A percentile compares a stretch with the other conserved stretches of the same genome.
phyloP scores from a whole-genome alignment of 2,797 vertebrate species.

The Tamandua tetradactyla region DNA sequence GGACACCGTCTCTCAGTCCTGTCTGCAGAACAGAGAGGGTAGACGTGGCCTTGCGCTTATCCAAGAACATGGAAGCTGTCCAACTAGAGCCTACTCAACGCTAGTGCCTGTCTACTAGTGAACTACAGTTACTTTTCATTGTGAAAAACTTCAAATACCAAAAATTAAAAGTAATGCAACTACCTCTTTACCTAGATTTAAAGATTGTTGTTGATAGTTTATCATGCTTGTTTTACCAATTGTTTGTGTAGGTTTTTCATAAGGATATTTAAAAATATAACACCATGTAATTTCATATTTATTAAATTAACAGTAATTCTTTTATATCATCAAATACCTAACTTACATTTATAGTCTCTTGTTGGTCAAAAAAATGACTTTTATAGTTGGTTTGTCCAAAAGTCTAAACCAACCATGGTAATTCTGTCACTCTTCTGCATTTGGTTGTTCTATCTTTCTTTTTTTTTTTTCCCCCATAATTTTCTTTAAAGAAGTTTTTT shows the following conservation, averaged over 20 bases:
- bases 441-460: not conserved
- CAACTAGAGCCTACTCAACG: not conserved
- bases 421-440: not conserved
- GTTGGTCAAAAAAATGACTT: not conserved
- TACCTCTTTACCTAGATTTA: not conserved
- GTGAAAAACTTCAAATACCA: not conserved
- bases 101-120: not conserved
- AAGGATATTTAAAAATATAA: not conserved
- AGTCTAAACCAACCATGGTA: not conserved
- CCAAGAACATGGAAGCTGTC: not conserved
- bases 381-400: not conserved
- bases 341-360: not conserved
- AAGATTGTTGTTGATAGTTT: not conserved
- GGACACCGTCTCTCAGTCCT: accelerated
- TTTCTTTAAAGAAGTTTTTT: not conserved
- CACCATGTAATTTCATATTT: not conserved
- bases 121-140: not conserved
- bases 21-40: not conserved
- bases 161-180: not conserved
- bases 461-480: not conserved
- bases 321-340: not conserved
- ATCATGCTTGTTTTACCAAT: not conserved
- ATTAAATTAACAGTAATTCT: not conserved
- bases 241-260: not conserved
- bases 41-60: not conserved